Conservation (phyloP, 2,113 vertebrate genomes). For the Rhombomys opimus region DNA sequence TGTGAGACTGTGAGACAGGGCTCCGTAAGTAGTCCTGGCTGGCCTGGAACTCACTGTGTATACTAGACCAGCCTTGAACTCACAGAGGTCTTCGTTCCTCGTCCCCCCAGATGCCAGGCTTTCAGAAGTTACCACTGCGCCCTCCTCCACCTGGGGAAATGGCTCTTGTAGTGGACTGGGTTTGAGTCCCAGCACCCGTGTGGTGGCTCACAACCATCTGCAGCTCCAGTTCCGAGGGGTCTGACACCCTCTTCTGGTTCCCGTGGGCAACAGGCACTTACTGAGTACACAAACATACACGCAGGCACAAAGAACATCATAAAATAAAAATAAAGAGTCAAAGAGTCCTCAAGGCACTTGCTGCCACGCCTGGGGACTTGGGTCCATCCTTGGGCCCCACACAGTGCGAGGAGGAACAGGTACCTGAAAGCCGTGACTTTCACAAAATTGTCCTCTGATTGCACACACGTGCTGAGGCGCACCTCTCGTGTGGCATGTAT, state of each 20-base stretch:
- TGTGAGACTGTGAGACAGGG: neutral
- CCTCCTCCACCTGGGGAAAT: neutral
- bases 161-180: neutral
- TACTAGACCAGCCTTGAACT: neutral
- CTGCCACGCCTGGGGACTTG: neutral
- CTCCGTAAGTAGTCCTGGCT: neutral
- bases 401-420: neutral
- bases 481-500: neutral
- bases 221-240: neutral
- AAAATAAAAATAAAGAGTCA: neutral
- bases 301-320: neutral
- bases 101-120: neutral
- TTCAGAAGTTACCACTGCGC: neutral
- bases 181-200: neutral
- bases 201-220: neutral
- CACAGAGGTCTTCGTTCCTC: neutral
- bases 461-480: neutral
- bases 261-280: neutral
- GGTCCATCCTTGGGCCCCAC: neutral
- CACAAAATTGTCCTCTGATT: neutral
- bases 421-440: too few relatives aligned
- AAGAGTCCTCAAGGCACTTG: neutral
- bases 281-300: neutral
- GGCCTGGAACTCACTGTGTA: neutral
- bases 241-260: too few relatives aligned